phyloP scores from a whole-genome alignment of 2,797 vertebrate species.

The Dermochelys coriacea region DNA sequence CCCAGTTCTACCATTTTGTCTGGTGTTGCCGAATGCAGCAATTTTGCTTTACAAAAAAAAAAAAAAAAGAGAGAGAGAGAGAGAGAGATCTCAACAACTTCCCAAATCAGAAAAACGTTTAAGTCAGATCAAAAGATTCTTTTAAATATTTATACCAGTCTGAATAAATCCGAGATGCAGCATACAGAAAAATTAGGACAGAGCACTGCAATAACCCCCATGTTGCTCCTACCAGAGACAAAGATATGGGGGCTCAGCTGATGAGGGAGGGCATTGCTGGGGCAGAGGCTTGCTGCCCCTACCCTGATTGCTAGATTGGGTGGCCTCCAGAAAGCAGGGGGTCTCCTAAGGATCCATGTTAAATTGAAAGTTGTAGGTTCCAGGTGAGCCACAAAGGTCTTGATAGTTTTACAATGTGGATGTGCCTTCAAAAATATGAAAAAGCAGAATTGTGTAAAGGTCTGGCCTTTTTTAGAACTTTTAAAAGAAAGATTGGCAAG shows the following conservation, averaged over 20 bases:
- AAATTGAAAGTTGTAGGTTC: neutral
- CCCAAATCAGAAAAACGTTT: neutral
- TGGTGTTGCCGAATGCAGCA: slow-evolving; percentile 7
- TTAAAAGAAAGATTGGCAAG: neutral
- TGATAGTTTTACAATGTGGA: neutral
- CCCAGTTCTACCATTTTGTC: neutral
- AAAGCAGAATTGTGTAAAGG: neutral
- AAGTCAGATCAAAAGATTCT: neutral
- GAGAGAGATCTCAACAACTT: neutral
- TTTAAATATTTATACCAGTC: slow-evolving; percentile 2
- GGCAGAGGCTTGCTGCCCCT: neutral
- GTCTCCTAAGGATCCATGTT: neutral
- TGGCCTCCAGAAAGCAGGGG: neutral
- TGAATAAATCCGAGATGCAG: neutral
- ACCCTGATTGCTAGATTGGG: neutral
- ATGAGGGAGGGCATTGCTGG: neutral
- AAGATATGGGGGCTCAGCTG: neutral
- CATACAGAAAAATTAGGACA: neutral
- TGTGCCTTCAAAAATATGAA: neutral
- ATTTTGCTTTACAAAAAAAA: neutral
- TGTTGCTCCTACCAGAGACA: neutral
- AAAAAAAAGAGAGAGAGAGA: too few relatives aligned
- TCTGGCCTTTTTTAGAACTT: neutral
- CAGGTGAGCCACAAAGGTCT: neutral
- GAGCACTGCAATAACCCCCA: neutral